A percentile compares a stretch with the other conserved stretches of the same genome.
Evolutionary conservation across 2,113 vertebrate species (phyloP).

Genomic region (Heterotis niloticus): DNA sequence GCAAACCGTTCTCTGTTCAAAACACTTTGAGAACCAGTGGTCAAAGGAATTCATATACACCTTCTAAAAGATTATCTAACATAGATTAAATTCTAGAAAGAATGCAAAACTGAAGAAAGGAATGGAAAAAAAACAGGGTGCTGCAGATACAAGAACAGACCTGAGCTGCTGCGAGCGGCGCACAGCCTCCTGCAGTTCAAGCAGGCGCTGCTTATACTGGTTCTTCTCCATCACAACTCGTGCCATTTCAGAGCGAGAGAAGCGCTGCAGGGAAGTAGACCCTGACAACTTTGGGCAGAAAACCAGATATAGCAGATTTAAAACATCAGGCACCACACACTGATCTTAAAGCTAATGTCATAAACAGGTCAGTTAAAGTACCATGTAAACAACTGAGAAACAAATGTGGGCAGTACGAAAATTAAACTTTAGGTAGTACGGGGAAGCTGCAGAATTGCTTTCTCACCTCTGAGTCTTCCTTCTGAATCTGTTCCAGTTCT

Average conservation of each 20-base stretch:
- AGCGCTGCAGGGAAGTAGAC: conserved; percentile 52
- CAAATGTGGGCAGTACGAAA: neutral
- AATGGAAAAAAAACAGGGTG: neutral
- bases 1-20: too few relatives aligned
- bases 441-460: neutral
- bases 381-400: conserved; percentile 3
- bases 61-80: too few relatives aligned
- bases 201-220: conserved; percentile 69
- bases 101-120: neutral
- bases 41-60: too few relatives aligned
- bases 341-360: neutral
- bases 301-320: neutral
- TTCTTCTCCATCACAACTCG: conserved; percentile 74
- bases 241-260: conserved; percentile 72
- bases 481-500: conserved; percentile 55
- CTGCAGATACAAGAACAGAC: conserved; percentile 32
- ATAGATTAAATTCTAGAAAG: neutral
- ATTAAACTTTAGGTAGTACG: neutral
- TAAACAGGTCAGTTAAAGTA: neutral
- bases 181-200: conserved; percentile 68
- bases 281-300: conserved; percentile 40
- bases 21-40: too few relatives aligned
- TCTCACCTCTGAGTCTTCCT: conserved; percentile 61
- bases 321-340: neutral
- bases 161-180: conserved; percentile 54